These are phyloP conservation scores for Lepetodrilus schrolli DNA, from an alignment of 2,888 invertebrate genomes.

Conservation along the genomic window DNA sequence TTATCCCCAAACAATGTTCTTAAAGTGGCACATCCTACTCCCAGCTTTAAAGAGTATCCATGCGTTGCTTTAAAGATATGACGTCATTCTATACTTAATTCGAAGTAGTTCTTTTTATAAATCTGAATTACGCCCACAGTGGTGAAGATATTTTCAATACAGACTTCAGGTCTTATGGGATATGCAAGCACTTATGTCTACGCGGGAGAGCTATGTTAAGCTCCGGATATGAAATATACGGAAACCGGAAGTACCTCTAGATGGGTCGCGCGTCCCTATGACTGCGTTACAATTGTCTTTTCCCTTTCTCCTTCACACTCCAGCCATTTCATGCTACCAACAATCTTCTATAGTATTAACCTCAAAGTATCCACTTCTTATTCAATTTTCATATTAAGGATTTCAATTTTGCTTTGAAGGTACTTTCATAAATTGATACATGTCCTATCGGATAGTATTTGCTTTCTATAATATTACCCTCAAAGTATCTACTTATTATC, in stretches of 20 bases:
- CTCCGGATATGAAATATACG: not conserved
- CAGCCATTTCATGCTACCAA: not conserved
- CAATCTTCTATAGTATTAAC: not conserved
- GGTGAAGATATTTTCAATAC: not conserved
- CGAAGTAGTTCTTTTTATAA: not conserved
- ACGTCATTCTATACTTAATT: too few relatives aligned
- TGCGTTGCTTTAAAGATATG: too few relatives aligned
- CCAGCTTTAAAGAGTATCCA: too few relatives aligned
- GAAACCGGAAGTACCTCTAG: conserved; percentile 11
- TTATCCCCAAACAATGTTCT: too few relatives aligned
- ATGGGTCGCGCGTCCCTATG: conserved; percentile 13
- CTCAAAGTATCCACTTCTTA: not conserved
- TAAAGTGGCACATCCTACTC: too few relatives aligned
- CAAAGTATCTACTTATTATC: too few relatives aligned
- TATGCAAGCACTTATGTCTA: not conserved
- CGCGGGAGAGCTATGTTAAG: not conserved
- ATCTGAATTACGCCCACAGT: not conserved
- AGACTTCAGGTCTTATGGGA: not conserved
- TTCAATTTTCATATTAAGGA: not conserved
- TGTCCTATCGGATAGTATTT: too few relatives aligned
- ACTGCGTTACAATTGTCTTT: not conserved
- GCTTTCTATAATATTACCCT: too few relatives aligned
- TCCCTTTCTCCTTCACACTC: not conserved
- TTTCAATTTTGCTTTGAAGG: too few relatives aligned
- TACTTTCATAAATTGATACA: too few relatives aligned